phyloP scores from a whole-genome alignment of 2,888 invertebrate genomes.

The Tenodera sinensis region DNA sequence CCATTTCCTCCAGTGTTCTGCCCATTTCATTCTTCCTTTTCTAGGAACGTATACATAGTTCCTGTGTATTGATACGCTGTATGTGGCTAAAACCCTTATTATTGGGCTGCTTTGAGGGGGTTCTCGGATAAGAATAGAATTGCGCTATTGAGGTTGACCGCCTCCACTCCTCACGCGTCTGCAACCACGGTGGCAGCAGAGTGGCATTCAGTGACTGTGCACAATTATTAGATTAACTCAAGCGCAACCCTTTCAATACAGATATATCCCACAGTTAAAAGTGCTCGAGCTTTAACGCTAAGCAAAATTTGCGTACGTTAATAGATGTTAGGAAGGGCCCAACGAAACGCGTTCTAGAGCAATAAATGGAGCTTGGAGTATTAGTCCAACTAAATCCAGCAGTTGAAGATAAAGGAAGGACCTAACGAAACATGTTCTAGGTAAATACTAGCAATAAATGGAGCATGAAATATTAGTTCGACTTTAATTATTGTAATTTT shows the following conservation, averaged over 20 bases:
- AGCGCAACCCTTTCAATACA: background rate
- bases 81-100: background rate
- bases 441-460: too few species aligned
- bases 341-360: too few species aligned
- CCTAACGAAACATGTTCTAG: too few species aligned
- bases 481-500: too few species aligned
- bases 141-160: background rate
- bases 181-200: background rate
- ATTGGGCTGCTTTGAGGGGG: background rate
- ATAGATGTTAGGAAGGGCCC: too few species aligned
- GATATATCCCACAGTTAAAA: background rate
- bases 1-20: background rate
- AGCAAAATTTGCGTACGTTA: too few species aligned
- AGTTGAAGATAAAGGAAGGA: too few species aligned
- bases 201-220: background rate
- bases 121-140: background rate
- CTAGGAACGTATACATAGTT: background rate
- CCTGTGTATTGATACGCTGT: slow-evolving; percentile 4
- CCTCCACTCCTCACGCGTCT: background rate
- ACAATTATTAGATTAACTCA: background rate
- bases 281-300: background rate
- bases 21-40: background rate
- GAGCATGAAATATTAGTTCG: too few species aligned
- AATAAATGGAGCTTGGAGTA: too few species aligned
- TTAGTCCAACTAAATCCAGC: too few species aligned